phyloP scores from a whole-genome alignment of 2,797 vertebrate species.

The Schizothorax lantsangensis region DNA sequence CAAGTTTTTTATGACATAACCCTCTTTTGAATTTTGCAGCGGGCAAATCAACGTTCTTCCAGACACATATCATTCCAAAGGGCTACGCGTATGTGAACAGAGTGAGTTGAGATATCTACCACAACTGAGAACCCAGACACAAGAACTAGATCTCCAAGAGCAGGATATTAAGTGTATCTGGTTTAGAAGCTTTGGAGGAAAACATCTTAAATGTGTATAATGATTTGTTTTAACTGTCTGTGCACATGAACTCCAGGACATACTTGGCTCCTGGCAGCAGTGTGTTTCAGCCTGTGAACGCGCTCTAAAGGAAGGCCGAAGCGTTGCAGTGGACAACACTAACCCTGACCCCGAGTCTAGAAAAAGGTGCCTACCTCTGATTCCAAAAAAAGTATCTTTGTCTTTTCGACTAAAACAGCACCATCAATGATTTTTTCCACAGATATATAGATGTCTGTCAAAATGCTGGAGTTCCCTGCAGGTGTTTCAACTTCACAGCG shows the following conservation, averaged over 20 bases:
- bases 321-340: constrained; percentile 87
- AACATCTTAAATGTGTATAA: not conserved
- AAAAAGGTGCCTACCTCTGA: constrained; percentile 75
- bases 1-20: not conserved
- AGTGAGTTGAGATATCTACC: constrained; percentile 72
- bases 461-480: constrained; percentile 79
- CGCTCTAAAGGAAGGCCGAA: constrained; percentile 77
- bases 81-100: constrained; percentile 87
- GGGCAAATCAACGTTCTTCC: constrained; percentile 89
- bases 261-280: constrained; percentile 87
- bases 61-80: constrained; percentile 78
- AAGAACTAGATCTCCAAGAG: not conserved
- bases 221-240: not conserved
- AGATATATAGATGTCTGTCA: constrained; percentile 86
- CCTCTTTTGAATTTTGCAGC: constrained; percentile 69
- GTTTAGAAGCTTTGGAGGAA: not conserved
- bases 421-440: constrained; percentile 43
- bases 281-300: constrained; percentile 82
- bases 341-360: constrained; percentile 86
- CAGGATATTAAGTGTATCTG: not conserved
- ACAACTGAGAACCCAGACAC: not conserved
- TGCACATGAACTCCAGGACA: constrained; percentile 77
- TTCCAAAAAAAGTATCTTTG: not conserved
- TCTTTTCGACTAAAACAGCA: not conserved
- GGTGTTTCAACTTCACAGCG: constrained; percentile 86